These are phyloP conservation scores for Brachyopa scutellaris DNA, from an alignment of 2,888 invertebrate genomes.

Conservation along the genomic window DNA sequence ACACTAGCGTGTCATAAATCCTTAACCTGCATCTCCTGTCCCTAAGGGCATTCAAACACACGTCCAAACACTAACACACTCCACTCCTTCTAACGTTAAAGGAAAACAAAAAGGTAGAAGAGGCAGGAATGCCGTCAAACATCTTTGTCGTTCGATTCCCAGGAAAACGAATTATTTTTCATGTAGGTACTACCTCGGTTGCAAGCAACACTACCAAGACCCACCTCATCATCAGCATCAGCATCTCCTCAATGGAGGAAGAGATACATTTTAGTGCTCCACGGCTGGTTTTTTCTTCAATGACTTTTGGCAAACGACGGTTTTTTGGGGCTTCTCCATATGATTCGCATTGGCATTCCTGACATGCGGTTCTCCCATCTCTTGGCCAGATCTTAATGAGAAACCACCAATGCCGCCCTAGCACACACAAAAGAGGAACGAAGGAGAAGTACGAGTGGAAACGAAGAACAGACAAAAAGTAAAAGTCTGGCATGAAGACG, in stretches of 20 bases:
- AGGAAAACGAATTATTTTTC: constrained; percentile 68
- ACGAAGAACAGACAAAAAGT: constrained; percentile 30
- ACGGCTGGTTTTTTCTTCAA: constrained; percentile 32
- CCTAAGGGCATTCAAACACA: constrained; percentile 41
- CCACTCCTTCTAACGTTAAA: constrained; percentile 48
- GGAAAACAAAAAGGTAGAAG: constrained; percentile 11
- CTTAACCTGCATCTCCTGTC: constrained; percentile 44
- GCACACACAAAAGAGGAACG: neutral
- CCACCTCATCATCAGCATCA: constrained; percentile 32
- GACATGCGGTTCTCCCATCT: constrained; percentile 58
- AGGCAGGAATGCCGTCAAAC: constrained; percentile 66
- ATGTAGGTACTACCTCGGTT: constrained; percentile 18
- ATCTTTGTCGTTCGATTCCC: constrained; percentile 63
- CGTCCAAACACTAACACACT: neutral
- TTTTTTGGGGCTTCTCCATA: constrained; percentile 42
- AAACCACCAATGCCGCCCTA: constrained; percentile 37
- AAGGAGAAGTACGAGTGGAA: too few species aligned
- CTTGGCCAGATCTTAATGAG: constrained; percentile 65
- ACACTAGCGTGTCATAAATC: constrained; percentile 71
- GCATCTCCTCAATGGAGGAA: constrained; percentile 47
- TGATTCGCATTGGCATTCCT: constrained; percentile 66
- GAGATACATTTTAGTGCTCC: neutral
- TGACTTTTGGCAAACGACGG: constrained; percentile 55
- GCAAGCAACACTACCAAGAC: constrained; percentile 19
- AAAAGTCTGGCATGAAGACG: constrained; percentile 51